Percentiles rank a stretch among this genome's conserved stretches.
These are phyloP conservation scores for Limanda limanda DNA, from an alignment of 2,113 vertebrate genomes.

Conservation along the genomic window DNA sequence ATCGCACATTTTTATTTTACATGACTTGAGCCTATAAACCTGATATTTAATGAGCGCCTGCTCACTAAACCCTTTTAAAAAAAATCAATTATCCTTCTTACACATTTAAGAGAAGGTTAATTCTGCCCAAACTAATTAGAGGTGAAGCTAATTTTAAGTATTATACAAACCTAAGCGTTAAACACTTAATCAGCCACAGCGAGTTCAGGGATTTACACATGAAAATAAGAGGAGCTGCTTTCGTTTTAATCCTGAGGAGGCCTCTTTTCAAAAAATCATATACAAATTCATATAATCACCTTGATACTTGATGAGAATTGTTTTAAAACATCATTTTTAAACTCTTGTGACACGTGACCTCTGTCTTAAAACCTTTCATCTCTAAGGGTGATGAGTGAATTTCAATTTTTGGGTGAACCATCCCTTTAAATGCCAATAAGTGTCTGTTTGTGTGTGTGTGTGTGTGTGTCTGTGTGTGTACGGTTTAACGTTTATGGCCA, in stretches of 20 bases:
- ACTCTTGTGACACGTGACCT: too few species aligned
- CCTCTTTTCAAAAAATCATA: too few species aligned
- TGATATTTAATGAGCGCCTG: background rate
- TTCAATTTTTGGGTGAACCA: too few species aligned
- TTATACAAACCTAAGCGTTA: background rate
- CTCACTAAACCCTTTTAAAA: background rate
- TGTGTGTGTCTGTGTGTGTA: conserved; percentile 17
- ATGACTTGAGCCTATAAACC: background rate
- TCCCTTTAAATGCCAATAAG: background rate
- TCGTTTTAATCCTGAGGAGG: background rate
- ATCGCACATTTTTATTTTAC: background rate
- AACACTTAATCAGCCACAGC: background rate
- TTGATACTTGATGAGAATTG: too few species aligned
- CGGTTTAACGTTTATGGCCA: conserved; percentile 67
- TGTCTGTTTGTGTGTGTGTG: conserved; percentile 16
- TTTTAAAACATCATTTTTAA: too few species aligned
- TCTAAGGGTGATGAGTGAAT: background rate
- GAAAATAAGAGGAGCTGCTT: background rate
- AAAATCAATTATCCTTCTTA: conserved; percentile 1
- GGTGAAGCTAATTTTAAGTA: background rate
- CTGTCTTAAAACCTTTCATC: too few species aligned
- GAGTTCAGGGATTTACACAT: background rate
- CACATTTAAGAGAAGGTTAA: background rate
- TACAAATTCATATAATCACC: too few species aligned
- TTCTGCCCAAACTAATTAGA: conserved; percentile 12